These are phyloP conservation scores for Denticeps clupeoides DNA, from an alignment of 2,797 vertebrate genomes.

Conservation along the genomic window DNA sequence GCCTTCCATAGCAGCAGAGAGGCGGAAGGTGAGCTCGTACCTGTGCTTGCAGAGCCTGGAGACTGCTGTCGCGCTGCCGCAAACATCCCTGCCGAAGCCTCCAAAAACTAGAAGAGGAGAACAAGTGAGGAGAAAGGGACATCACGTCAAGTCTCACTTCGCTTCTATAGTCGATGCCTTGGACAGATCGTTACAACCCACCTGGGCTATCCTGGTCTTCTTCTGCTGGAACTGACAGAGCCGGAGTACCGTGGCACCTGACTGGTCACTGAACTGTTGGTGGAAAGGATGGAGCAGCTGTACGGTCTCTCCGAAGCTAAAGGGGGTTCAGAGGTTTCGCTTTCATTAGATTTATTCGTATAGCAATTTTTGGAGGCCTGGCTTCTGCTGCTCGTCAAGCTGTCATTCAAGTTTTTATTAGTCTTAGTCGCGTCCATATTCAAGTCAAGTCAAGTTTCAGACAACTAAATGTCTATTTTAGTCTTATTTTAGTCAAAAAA, in stretches of 20 bases:
- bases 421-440: too few relatives aligned
- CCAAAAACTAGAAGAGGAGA: conserved; percentile 71
- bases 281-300: conserved; percentile 92
- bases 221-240: conserved; percentile 96
- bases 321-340: conserved; percentile 15
- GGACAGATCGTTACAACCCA: too few relatives aligned
- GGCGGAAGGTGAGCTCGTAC: conserved; percentile 37
- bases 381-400: too few relatives aligned
- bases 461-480: not conserved
- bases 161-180: too few relatives aligned
- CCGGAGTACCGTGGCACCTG: conserved; percentile 76
- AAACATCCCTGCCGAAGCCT: conserved; percentile 82
- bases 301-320: conserved; percentile 88
- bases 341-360: too few relatives aligned
- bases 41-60: conserved; percentile 59
- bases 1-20: not conserved
- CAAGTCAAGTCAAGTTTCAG: too few relatives aligned
- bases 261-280: conserved; percentile 83
- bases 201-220: conserved; percentile 95
- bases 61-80: conserved; percentile 68
- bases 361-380: too few relatives aligned
- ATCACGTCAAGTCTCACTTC: not conserved
- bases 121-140: not conserved
- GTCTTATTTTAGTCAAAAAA: not conserved
- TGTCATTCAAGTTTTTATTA: too few relatives aligned